Evolutionary conservation across 2,797 vertebrate genomes (phyloP), one percentile per base, ranked within the genome.

Genomic region (Pempheris klunzingeri): DNA sequence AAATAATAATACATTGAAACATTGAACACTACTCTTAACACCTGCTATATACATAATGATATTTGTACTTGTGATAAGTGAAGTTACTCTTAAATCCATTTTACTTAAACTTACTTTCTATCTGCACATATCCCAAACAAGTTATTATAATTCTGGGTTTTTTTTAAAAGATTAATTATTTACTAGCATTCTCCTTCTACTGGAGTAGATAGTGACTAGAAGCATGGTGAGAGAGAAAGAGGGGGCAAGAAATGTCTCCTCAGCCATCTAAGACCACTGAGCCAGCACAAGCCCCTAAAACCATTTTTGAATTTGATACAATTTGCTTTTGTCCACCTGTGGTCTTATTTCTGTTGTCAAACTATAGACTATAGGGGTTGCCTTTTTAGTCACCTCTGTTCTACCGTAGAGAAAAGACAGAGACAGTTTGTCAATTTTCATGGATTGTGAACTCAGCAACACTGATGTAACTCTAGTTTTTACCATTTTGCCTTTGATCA

Each of bases 261-360:
- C 32, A 43, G 41, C 43, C 30, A 54, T 74, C 63, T 54, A 36
- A n/a, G 14, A 52, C 52, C 41, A 34, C 11, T 28, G 39, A 62
- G 24, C 30, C 32, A 41, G 34, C 41, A 32, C 65, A 71, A 1
- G 0, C 0, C 20, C 20, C 41, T 11, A 46, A 68, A 80, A 69
- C 44, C 59, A 46, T 64, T 77, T 80, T 69, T 49, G 59, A 58
- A 70, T 67, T 1, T 17, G 20, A 76, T 44, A 38, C 38, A 15
- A 26, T 73, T 83, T 83, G 28, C 43, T 78, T 9, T 68, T 47
- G 61, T 80, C 72, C 54, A 43, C 78, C 49, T 78, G 22, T 69
- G 32, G 14, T 80, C 30, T 60, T 63, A 39, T 61, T 74, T 74
- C 36, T 70, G n/a, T 36, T 59, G 55, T 60, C 4, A n/a, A 24